phyloP scores from a whole-genome alignment of 23 tunicate genomes.

The Styela clava region DNA sequence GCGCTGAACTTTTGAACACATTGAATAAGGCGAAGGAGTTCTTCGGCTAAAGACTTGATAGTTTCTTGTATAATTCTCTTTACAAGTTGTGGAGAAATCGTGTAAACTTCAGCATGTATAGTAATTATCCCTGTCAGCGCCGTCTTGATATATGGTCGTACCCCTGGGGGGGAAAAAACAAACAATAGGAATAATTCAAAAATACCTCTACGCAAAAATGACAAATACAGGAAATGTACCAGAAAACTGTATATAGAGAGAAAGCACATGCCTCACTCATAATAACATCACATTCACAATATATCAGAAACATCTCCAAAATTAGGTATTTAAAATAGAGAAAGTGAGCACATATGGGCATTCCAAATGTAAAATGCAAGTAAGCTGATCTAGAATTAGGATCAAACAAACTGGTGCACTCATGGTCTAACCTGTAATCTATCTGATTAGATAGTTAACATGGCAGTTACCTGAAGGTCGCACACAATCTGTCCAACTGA shows the following conservation, averaged over 20 bases:
- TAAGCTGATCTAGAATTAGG: no score
- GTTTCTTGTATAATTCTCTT: constrained; percentile 44
- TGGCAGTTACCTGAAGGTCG: constrained; percentile 60
- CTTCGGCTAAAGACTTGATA: constrained; percentile 54
- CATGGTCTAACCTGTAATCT: no score
- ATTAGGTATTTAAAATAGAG: no score
- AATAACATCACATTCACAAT: no score
- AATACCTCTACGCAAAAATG: not conserved
- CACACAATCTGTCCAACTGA: constrained; percentile 76
- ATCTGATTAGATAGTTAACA: no score
- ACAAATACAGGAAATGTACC: not conserved
- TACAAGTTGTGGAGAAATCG: constrained; percentile 60
- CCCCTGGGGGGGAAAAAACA: constrained; percentile 36
- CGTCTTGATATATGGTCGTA: constrained; percentile 87
- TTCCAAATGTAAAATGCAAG: no score
- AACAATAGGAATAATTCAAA: not conserved
- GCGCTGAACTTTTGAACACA: constrained; percentile 58
- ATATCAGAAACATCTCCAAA: no score
- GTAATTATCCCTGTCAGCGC: constrained; percentile 71
- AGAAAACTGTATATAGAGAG: not conserved
- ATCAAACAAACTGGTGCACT: no score
- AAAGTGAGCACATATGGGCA: no score
- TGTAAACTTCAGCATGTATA: constrained; percentile 90
- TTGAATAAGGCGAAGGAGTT: constrained; percentile 66
- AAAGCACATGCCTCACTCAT: no score